Conservation (phyloP, 2,113 vertebrate species). For the Dissostichus mawsoni region DNA sequence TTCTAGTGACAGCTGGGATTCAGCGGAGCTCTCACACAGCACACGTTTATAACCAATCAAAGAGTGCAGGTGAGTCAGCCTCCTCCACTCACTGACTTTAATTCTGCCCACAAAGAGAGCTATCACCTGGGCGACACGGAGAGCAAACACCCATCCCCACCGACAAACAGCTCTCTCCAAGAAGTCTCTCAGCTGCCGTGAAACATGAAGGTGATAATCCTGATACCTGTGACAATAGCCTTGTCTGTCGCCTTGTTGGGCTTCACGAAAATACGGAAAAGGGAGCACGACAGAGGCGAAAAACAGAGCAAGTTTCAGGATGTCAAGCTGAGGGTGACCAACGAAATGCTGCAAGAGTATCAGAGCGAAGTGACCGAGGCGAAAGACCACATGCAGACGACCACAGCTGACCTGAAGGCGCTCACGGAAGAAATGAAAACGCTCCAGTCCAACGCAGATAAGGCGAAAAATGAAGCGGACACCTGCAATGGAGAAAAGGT, state of each 20-base stretch:
- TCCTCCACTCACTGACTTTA: neutral
- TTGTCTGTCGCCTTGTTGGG: constrained; percentile 42
- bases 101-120: neutral
- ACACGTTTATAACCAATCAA: neutral
- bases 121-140: neutral
- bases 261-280: constrained; percentile 38
- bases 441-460: rapidly evolving
- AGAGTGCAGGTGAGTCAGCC: constrained; percentile 10
- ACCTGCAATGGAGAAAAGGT: constrained; percentile 49
- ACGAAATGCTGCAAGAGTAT: constrained; percentile 69
- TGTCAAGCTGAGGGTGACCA: constrained; percentile 67
- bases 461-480: neutral
- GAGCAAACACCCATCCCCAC: neutral
- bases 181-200: neutral
- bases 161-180: neutral
- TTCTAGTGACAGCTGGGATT: rapidly evolving
- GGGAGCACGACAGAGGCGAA: neutral
- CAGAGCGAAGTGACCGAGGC: neutral
- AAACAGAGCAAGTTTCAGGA: constrained; percentile 50
- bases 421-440: rapidly evolving
- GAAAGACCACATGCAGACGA: neutral
- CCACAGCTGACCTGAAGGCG: rapidly evolving
- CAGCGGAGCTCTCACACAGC: neutral
- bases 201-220: constrained; percentile 57
- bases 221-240: constrained; percentile 19